Evolutionary conservation across 1,140 invertebrate genomes (phyloP), one percentile per base, ranked within the genome.

Genomic region (Cydia strobilella): DNA sequence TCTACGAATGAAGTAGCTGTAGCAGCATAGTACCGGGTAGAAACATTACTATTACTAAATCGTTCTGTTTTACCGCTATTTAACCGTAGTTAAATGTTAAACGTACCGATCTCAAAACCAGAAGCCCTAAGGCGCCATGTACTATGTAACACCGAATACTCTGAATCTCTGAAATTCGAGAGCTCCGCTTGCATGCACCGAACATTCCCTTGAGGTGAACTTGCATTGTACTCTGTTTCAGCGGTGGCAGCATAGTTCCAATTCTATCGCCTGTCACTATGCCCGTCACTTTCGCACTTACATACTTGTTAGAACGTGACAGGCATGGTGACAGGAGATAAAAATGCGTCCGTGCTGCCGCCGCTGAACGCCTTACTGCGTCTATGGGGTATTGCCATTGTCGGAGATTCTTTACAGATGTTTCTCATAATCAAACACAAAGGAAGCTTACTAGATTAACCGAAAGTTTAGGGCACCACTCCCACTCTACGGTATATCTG

Each of bases 131-230:
- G 65, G 65, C 31, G n/a, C 27, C 18, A 15, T 35, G 65, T 69
- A 15, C 27, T 69, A 15, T 15, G 31, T 35, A 39, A 69, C 65
- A 69, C 65, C 27, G 65, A 35, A 69, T 39, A 69, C 27, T 35
- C 65, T n/a, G 65, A 69, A 69, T 69, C 65, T 35, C 65, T 69
- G 27, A 39, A 35, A 39, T 66, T 66, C 63, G 27, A 66, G 63
- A 23, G 62, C 23, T 66, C 25, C n/a, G 65, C 65, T 35, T 39
- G 42, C 65, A 69, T 69, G 65, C 31, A 69, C 65, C 15, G 65
- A 69, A 69, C 42, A 69, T 39, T 42, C 65, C 65, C 65, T 35
- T 69, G 65, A 35, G 65, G n/a, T 69, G 65, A 69, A 39, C 65
- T 23, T 69, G 65, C 65, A 69, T 69, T 69, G 65, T 69, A 39